These are phyloP conservation scores for Thera britannica DNA, from an alignment of 2,888 invertebrate genomes.

Conservation along the genomic window DNA sequence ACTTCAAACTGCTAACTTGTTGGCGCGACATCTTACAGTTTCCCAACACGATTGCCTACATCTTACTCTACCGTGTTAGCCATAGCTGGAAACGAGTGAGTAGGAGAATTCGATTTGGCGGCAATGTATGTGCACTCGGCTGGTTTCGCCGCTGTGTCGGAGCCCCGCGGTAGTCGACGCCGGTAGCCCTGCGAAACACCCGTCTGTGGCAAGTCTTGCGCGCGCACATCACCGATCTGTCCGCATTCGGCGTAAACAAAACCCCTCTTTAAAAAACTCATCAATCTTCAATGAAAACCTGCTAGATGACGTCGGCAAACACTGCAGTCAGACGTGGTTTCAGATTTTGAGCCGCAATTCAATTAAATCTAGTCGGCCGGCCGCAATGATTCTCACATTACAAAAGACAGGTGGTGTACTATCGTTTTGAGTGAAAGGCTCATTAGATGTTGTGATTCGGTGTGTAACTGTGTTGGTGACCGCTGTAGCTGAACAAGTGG, in stretches of 20 bases:
- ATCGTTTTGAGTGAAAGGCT: constrained; percentile 76
- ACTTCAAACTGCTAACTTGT: constrained; percentile 14
- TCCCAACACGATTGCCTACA: constrained; percentile 37
- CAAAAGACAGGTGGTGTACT: constrained; percentile 62
- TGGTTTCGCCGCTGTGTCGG: constrained; percentile 53
- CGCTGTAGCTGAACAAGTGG: constrained; percentile 56
- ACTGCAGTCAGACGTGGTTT: constrained; percentile 26
- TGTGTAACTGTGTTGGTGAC: constrained; percentile 64
- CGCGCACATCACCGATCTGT: constrained; percentile 43
- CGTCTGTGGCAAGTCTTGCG: constrained; percentile 42
- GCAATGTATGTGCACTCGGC: constrained; percentile 54
- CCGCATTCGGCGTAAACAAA: constrained; percentile 70
- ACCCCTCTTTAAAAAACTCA: constrained; percentile 59
- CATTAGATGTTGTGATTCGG: constrained; percentile 58
- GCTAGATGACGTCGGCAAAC: constrained; percentile 37
- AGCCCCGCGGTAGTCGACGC: constrained; percentile 56
- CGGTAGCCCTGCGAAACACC: constrained; percentile 53
- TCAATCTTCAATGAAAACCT: constrained; percentile 64
- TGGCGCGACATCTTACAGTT: constrained; percentile 23
- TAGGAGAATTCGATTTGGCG: constrained; percentile 61
- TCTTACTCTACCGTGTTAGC: constrained; percentile 48
- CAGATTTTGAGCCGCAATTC: constrained; percentile 30
- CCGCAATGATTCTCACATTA: constrained; percentile 68
- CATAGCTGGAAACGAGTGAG: constrained; percentile 52
- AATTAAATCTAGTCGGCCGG: constrained; percentile 66